These are phyloP conservation scores for Meda fulgida DNA, from an alignment of 2,797 vertebrate species.

Conservation along the genomic window DNA sequence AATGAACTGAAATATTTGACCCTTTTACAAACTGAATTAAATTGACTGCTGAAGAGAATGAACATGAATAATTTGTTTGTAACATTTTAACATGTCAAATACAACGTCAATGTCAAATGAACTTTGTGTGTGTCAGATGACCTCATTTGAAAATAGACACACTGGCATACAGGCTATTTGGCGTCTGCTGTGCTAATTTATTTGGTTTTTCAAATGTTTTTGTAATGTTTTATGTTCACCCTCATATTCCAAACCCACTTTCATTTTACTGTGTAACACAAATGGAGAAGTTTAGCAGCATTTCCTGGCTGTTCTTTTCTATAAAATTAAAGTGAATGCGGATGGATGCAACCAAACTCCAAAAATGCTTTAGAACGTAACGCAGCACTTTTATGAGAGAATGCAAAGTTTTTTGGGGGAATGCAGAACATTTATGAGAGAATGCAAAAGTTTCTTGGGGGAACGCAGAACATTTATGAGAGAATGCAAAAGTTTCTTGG, in stretches of 20 bases:
- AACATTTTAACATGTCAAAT: slow-evolving; percentile 18
- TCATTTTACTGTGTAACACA: background rate
- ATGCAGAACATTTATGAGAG: no score
- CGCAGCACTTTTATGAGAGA: no score
- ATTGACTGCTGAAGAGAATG: slow-evolving; percentile 18
- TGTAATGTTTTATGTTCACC: slow-evolving; percentile 12
- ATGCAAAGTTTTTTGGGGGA: no score
- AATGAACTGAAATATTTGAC: background rate
- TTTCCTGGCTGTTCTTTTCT: background rate
- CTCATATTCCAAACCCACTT: background rate
- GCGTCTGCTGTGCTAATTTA: background rate
- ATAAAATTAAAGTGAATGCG: background rate
- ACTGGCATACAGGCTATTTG: background rate
- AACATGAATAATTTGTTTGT: slow-evolving; percentile 38
- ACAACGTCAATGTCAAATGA: no score
- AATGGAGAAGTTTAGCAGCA: background rate
- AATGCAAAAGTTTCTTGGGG: no score
- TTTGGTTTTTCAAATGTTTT: background rate
- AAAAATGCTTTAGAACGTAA: background rate
- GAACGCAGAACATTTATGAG: no score
- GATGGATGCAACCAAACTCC: background rate
- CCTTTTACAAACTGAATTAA: slow-evolving; percentile 29
- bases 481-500: no score
- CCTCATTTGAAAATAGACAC: background rate
- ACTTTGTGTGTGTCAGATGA: background rate